A percentile compares a stretch with the other conserved stretches of the same genome.
These are phyloP conservation scores for Benitochromis conjunctus DNA, from an alignment of 2,113 vertebrate genomes.

Conservation along the genomic window DNA sequence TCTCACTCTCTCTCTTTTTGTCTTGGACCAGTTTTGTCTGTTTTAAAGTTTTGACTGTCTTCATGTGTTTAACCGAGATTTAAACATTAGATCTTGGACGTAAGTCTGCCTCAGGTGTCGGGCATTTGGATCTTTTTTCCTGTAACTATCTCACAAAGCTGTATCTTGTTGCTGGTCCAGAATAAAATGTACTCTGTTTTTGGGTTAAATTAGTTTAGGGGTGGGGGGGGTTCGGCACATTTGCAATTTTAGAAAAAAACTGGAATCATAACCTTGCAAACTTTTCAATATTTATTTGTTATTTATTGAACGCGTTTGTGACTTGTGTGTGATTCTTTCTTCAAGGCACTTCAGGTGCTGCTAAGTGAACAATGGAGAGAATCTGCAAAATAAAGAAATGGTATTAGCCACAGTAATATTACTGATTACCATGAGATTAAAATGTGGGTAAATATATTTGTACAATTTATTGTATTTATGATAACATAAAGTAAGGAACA, in stretches of 20 bases:
- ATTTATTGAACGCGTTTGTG: neutral
- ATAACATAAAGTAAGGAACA: neutral
- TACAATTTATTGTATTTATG: neutral
- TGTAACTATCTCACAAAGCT: neutral
- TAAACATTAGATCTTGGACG: neutral
- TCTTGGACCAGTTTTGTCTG: neutral
- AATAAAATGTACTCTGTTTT: neutral
- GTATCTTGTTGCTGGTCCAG: neutral
- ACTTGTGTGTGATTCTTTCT: neutral
- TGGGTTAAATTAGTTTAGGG: no score
- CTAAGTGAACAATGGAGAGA: neutral
- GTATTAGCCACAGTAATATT: neutral
- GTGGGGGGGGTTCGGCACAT: fast-evolving
- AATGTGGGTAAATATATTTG: neutral
- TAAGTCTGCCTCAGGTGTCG: neutral
- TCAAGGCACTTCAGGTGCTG: neutral
- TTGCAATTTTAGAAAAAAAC: neutral
- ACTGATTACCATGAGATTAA: neutral
- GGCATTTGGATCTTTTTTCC: neutral
- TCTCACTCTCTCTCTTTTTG: neutral
- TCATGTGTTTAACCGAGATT: neutral
- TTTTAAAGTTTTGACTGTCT: neutral
- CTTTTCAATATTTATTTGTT: neutral
- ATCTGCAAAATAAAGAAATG: neutral
- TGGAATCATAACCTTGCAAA: neutral